Percentiles rank a stretch among this genome's conserved stretches.
Evolutionary conservation across 2,888 invertebrate species (phyloP).

Genomic region (Leucania comma): DNA sequence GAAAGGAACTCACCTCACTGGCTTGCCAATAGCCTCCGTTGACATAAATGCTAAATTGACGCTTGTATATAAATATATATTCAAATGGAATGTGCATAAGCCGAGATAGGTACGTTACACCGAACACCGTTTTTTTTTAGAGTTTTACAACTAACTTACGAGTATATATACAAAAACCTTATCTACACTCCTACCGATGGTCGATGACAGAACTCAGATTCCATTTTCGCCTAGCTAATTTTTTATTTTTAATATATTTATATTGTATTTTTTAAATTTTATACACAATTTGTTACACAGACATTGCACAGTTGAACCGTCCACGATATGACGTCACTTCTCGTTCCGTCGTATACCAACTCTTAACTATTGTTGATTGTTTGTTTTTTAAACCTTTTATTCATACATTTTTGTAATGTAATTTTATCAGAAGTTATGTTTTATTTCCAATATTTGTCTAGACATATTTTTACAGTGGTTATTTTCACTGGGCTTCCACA

Average conservation of each 20-base stretch:
- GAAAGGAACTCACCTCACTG: constrained; percentile 68
- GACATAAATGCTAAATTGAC: constrained; percentile 85
- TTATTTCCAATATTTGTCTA: not conserved
- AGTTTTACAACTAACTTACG: constrained; percentile 81
- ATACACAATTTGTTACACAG: constrained; percentile 86
- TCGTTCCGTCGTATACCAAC: constrained; percentile 75
- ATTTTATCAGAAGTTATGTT: not conserved
- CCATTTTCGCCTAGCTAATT: constrained; percentile 87
- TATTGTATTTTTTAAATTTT: constrained; percentile 68
- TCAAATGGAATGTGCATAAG: constrained; percentile 86
- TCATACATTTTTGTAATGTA: not conserved
- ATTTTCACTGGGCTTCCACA: constrained; percentile 26
- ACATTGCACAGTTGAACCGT: constrained; percentile 88
- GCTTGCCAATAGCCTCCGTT: constrained; percentile 74
- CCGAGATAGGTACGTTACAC: constrained; percentile 89
- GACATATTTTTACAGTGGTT: not conserved
- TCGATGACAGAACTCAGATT: constrained; percentile 86
- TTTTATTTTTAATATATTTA: constrained; percentile 67
- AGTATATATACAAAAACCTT: constrained; percentile 86
- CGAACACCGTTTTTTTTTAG: constrained; percentile 86
- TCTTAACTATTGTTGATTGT: constrained; percentile 45
- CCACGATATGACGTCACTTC: constrained; percentile 84
- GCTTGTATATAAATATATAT: constrained; percentile 89
- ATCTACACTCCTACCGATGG: constrained; percentile 85
- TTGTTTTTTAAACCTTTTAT: constrained; percentile 8